A percentile compares a stretch with the other conserved stretches of the same genome.
Conservation (phyloP, 1,140 invertebrate genomes). For the Batillaria attramentaria region DNA sequence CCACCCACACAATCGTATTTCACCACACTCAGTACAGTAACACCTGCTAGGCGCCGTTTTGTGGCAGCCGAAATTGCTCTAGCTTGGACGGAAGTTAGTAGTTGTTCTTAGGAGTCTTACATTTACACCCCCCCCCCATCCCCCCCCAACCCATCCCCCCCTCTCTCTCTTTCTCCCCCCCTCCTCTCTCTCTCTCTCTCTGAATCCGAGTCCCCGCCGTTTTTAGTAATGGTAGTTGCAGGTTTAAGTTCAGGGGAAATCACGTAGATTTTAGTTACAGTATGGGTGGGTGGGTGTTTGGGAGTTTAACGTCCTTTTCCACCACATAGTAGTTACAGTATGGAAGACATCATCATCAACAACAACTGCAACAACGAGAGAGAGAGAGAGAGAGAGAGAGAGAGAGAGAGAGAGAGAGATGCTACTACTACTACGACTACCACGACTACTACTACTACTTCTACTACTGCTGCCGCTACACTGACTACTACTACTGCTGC, state of each 20-base stretch:
- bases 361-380: neutral
- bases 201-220: no score
- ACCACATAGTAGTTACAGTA: neutral
- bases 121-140: no score
- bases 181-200: no score
- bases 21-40: no score
- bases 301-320: neutral
- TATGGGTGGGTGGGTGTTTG: neutral
- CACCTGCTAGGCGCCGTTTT: no score
- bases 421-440: neutral
- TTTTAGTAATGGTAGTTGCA: neutral
- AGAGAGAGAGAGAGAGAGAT: neutral
- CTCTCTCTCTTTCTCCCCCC: no score
- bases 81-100: no score
- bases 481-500: neutral
- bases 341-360: neutral
- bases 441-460: neutral
- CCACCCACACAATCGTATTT: no score
- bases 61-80: neutral
- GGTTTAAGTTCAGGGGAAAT: neutral
- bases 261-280: neutral
- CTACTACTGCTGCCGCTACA: neutral
- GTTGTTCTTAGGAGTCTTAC: no score
- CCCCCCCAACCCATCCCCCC: no score
- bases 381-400: neutral